These are phyloP conservation scores for Acrossocheilus fasciatus DNA, from an alignment of 2,797 vertebrate species.

Conservation along the genomic window DNA sequence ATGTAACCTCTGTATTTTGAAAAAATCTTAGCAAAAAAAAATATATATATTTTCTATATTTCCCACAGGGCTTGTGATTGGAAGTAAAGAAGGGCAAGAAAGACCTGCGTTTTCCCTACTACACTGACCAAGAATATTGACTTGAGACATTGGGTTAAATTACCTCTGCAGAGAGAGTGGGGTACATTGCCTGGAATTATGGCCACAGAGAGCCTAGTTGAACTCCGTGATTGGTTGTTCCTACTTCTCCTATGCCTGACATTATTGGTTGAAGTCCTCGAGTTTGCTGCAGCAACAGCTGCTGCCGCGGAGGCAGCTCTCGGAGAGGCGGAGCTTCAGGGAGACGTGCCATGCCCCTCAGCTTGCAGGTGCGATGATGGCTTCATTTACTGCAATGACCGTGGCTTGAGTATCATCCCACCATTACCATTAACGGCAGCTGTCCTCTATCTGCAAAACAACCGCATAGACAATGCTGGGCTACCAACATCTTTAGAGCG, in stretches of 20 bases:
- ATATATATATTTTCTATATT: neutral
- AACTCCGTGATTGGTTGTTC: conserved; percentile 92
- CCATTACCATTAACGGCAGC: conserved; percentile 88
- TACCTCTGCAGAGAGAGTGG: conserved; percentile 28
- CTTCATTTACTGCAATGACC: conserved; percentile 97
- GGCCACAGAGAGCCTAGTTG: conserved; percentile 82
- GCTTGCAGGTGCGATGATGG: conserved; percentile 93
- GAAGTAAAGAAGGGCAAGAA: conserved; percentile 16
- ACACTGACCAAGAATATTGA: conserved; percentile 20
- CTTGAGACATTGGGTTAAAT: conserved; percentile 13
- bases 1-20: conserved; percentile 11
- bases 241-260: conserved; percentile 90
- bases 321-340: conserved; percentile 73
- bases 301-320: conserved; percentile 80
- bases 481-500: conserved; percentile 85
- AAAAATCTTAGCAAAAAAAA: conserved; percentile 1
- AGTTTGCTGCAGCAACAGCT: conserved; percentile 82
- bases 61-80: conserved; percentile 42
- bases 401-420: conserved; percentile 89
- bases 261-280: conserved; percentile 88
- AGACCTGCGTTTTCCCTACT: neutral
- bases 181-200: conserved; percentile 67
- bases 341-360: conserved; percentile 85
- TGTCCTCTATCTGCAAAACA: conserved; percentile 98
- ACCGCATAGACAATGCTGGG: conserved; percentile 89